Evolutionary conservation across 2,797 vertebrate genomes (phyloP), one percentile per base, ranked within the genome.

Genomic region (Epinephelus awoara): DNA sequence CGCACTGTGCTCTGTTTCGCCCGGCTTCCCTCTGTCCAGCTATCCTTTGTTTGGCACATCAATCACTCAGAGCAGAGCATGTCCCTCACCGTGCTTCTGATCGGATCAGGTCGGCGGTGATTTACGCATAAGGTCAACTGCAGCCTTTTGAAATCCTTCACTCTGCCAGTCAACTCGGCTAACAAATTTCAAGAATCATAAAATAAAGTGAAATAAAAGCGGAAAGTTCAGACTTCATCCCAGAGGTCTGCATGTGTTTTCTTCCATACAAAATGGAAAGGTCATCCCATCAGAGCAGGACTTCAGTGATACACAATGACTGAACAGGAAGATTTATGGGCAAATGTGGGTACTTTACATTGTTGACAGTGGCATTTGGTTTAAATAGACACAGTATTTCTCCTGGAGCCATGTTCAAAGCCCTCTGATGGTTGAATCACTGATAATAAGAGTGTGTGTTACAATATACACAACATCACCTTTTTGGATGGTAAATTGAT

Each of bases 21-120:
- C 18, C 8, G 27, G 51, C 47, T 68, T 65, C 29, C 42, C 40
- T 19, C 42, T 34, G 21, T 40, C 8, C n/a, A 19, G 19, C 64
- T 19, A 2, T 6, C 67, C 74, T 75, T 54, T 69, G 54, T 83
- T 69, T 68, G 56, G 46, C 73, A 23, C 75, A 70, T 90, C 82
- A 63, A 64, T 86, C 87, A 79, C 55, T 73, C 74, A 29, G 23
- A 67, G 44, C 46, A 7, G 5, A 21, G 18, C 70, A 64, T 15
- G 76, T 75, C 83, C 83, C 81, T 82, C 77, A 47, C 15, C 27
- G 44, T 15, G 44, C 64, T 59, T 80, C 71, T 85, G 82, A 87
- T 80, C 29, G 19, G 75, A 83, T 87, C 77, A 64, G 42, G 50
- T 78, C 3, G 34, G 40, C 44, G 2, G 50, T 78, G 74, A 85